A percentile compares a stretch with the other conserved stretches of the same genome.
phyloP scores from a whole-genome alignment of 2,113 vertebrate species.

The Actenoides hombroni region DNA sequence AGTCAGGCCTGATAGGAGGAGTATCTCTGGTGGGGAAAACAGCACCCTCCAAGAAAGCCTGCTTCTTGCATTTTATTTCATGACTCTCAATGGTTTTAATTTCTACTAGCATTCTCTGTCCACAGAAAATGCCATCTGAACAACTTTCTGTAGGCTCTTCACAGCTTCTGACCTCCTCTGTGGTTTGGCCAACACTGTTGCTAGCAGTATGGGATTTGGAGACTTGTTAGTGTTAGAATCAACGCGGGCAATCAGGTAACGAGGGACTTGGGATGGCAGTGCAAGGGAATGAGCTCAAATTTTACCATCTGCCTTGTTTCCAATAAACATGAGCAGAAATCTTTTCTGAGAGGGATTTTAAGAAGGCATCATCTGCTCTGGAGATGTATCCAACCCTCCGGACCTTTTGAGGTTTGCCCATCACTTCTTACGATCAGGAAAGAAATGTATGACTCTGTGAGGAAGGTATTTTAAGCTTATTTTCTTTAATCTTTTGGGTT shows the following conservation, averaged over 20 bases:
- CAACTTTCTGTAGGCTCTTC: not conserved
- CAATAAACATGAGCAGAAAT: not conserved
- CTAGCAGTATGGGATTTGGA: not conserved
- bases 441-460: conserved; percentile 43
- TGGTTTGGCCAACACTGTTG: not conserved
- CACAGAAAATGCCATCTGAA: not conserved
- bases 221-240: not conserved
- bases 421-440: not conserved
- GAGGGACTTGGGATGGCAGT: not conserved
- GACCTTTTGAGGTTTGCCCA: conserved; percentile 24
- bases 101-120: not conserved
- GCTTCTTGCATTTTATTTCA: not conserved
- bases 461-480: conserved; percentile 65
- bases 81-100: not conserved
- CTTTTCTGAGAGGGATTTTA: not conserved
- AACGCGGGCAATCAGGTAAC: not conserved
- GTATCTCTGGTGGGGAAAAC: not conserved
- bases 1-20: not conserved
- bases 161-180: not conserved
- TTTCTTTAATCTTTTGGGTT: conserved; percentile 61
- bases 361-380: not conserved
- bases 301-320: not conserved
- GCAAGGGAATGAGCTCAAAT: not conserved
- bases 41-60: not conserved
- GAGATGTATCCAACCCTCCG: conserved; percentile 1